Evolutionary conservation across 2,113 vertebrate species (phyloP).

Genomic region (Ochotona curzoniae): DNA sequence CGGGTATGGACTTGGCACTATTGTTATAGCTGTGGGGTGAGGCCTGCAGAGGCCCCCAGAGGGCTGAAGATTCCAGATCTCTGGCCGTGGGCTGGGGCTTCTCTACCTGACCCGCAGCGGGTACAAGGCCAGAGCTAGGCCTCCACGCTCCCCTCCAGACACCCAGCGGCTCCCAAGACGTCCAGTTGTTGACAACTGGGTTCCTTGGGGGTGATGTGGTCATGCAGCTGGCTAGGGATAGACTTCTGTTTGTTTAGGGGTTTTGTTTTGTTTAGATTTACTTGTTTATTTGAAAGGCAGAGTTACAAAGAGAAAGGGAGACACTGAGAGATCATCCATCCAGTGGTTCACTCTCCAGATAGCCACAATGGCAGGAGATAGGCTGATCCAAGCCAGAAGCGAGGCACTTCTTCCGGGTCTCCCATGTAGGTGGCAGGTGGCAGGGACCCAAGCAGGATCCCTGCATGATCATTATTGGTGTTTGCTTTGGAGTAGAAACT

Average conservation of each 20-base stretch:
- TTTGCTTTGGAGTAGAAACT: slow-evolving; percentile 40
- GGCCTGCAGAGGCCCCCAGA: fast-evolving
- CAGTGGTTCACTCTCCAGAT: too few species aligned
- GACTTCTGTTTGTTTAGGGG: too few species aligned
- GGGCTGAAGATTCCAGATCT: neutral
- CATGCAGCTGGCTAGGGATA: neutral
- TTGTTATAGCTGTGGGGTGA: slow-evolving; percentile 50
- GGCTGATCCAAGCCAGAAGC: too few species aligned
- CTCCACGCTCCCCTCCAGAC: neutral
- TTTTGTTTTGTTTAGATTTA: neutral
- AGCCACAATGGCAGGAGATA: too few species aligned
- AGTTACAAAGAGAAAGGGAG: too few species aligned
- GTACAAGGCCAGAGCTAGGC: neutral
- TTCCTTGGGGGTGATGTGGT: too few species aligned
- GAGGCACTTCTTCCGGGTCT: too few species aligned
- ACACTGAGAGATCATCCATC: too few species aligned
- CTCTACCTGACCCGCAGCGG: neutral
- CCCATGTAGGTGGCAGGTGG: too few species aligned
- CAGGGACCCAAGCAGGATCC: neutral
- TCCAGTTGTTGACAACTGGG: neutral
- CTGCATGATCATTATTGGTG: neutral
- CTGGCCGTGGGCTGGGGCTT: neutral
- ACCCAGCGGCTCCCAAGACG: neutral
- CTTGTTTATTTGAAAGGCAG: too few species aligned
- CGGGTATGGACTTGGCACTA: neutral